Percentiles rank a stretch among this genome's conserved stretches.
phyloP scores from a whole-genome alignment of 2,797 vertebrate species.

The Synanceia verrucosa region DNA sequence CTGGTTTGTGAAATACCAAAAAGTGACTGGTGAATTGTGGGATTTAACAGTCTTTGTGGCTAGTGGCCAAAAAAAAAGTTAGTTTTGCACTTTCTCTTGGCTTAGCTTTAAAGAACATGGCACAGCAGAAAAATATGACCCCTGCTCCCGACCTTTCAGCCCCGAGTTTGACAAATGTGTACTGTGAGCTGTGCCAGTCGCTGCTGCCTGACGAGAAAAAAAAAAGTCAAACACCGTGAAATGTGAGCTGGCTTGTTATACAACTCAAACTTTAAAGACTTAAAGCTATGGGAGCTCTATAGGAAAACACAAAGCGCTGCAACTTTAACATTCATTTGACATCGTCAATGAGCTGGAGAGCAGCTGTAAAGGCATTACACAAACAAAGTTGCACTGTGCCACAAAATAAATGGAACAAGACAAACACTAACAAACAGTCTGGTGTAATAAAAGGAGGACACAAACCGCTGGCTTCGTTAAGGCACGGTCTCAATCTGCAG shows the following conservation, averaged over 20 bases:
- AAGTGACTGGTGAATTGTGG: constrained; percentile 7
- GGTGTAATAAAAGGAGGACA: constrained; percentile 21
- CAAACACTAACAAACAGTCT: constrained; percentile 48
- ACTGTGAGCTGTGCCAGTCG: constrained; percentile 15
- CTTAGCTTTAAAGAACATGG: constrained; percentile 45
- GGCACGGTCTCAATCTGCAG: constrained; percentile 9
- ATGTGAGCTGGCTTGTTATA: constrained; percentile 11
- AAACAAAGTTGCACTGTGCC: constrained; percentile 29
- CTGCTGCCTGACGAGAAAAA: constrained; percentile 17
- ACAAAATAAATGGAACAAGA: constrained; percentile 50
- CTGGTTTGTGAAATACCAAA: neutral
- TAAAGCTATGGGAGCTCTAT: neutral
- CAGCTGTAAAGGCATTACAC: constrained; percentile 12
- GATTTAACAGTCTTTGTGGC: constrained; percentile 28
- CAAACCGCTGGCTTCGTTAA: constrained; percentile 18
- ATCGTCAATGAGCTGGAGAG: constrained; percentile 18
- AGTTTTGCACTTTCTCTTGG: constrained; percentile 28
- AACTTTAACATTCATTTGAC: constrained; percentile 18
- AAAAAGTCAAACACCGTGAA: constrained; percentile 32
- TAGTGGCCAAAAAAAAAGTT: constrained; percentile 21
- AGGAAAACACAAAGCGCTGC: neutral
- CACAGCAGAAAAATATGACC: constrained; percentile 37
- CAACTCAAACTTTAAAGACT: neutral
- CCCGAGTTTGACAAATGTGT: constrained; percentile 13
- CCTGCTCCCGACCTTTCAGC: constrained; percentile 28